Base-by-base conservation (phyloP, 2,797 vertebrate species). In the Crocidura indochinensis region DNA sequence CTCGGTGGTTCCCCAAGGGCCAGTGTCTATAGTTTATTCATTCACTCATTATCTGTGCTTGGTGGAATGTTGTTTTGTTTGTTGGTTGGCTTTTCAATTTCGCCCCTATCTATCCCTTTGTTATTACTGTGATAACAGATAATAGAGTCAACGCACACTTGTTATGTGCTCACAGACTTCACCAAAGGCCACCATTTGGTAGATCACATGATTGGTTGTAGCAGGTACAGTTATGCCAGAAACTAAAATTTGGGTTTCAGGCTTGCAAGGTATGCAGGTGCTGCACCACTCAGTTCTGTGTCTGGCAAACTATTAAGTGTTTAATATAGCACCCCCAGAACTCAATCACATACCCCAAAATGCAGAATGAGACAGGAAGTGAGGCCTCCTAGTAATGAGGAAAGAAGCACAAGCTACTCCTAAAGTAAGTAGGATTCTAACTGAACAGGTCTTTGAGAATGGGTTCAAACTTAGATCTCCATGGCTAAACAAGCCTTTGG, bases 221-320 rank as follows among this genome's bases (percentile, higher is more conserved):
- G 17, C 56, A 6, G 19, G 56, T 20, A 20, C 56, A 8, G 56
- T 15, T 60, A 17, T 56, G 56, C 14, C 15, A 15, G 17, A 15
- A 60, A 60, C 53, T 60, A 60, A 60, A 60, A 6, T 22, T 20
- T 20, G 6, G 4, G 56, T 26, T 56, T 56, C 53, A 56, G 11
- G 53, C 6, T 11, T 56, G 53, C 19, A 56, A 56, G 11, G 53
- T 6, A 56, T 56, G 53, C 64, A 8, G 27, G 64, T 10, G 8
- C 64, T 26, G 24, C 10, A 27, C 24, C 64, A 22, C 24, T 10
- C 19, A 10, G 64, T 10, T 26, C 64, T 27, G 27, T 83, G 24
- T 82, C 79, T 92, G 73, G 69, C 81, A 71, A 92, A 31, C n/a
- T 49, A 79, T 81, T 78, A 73, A 82, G 47, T 5, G 73, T 74